A percentile compares a stretch with the other conserved stretches of the same genome.
Conservation (phyloP, 1,140 invertebrate genomes). For the Drosophila subobscura region DNA sequence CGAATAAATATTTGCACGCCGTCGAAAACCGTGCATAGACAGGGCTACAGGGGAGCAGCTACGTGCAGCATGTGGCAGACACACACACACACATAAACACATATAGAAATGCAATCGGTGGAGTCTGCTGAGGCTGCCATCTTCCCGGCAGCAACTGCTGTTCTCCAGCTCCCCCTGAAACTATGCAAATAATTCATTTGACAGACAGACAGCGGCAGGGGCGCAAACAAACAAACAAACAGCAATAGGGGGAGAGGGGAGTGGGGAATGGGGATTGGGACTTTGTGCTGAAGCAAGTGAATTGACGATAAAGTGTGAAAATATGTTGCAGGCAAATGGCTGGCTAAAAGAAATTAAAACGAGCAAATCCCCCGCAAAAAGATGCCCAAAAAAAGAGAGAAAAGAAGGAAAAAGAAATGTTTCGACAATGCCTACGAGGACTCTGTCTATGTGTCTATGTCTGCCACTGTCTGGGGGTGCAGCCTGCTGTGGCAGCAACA, state of each 20-base stretch:
- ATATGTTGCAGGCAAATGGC: slow-evolving; percentile 66
- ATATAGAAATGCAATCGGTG: slow-evolving; percentile 27
- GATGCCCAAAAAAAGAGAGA: slow-evolving; percentile 5
- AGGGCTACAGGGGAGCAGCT: no score
- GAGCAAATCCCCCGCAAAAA: slow-evolving; percentile 37
- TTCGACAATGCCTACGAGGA: slow-evolving; percentile 31
- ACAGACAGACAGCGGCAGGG: slow-evolving; percentile 49
- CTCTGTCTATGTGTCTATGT: slow-evolving; percentile 1
- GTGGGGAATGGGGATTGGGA: not conserved
- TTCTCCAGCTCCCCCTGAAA: slow-evolving; percentile 17
- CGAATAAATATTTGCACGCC: slow-evolving; percentile 75
- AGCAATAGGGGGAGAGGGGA: not conserved
- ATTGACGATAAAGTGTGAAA: slow-evolving; percentile 71
- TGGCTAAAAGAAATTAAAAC: slow-evolving; percentile 71
- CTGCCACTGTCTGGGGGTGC: not conserved
- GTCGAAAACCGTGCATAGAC: slow-evolving; percentile 72
- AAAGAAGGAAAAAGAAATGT: slow-evolving; percentile 23
- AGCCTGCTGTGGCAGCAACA: not conserved
- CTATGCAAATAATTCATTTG: slow-evolving; percentile 82
- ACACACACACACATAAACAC: slow-evolving; percentile 7
- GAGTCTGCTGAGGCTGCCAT: slow-evolving; percentile 42
- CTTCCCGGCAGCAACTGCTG: slow-evolving; percentile 23
- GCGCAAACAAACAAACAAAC: slow-evolving; percentile 34
- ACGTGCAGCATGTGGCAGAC: not conserved
- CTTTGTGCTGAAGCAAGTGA: not conserved